Conservation (phyloP, 2,888 invertebrate species). For the Myopa testacea region DNA sequence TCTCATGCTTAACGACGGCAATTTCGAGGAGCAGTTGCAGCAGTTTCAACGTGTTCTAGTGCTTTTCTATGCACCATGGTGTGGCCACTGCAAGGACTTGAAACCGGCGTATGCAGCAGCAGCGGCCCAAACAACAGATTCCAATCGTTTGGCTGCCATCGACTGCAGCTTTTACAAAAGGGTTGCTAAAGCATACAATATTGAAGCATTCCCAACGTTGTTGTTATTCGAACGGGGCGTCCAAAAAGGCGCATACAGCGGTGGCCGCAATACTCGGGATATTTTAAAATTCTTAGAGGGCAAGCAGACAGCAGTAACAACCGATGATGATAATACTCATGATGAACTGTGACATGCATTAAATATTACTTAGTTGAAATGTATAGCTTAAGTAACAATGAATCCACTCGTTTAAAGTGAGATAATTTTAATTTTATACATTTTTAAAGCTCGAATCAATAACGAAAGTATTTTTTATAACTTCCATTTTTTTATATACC, state of each 20-base stretch:
- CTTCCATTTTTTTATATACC: not conserved
- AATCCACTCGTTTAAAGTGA: not conserved
- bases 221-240: conserved; percentile 73
- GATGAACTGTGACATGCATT: conserved; percentile 27
- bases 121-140: conserved; percentile 47
- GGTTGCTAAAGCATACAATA: conserved; percentile 72
- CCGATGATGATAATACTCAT: not conserved
- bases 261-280: conserved; percentile 71
- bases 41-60: conserved; percentile 84
- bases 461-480: conserved; percentile 11
- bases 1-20: conserved; percentile 72
- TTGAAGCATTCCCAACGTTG: conserved; percentile 77
- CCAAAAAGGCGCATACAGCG: conserved; percentile 71
- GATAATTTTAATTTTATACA: not conserved
- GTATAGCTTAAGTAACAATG: not conserved
- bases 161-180: conserved; percentile 76
- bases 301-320: not conserved
- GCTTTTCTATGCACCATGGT: conserved; percentile 91
- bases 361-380: not conserved
- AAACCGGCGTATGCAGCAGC: conserved; percentile 76
- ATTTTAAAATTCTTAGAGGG: conserved; percentile 70
- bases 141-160: conserved; percentile 71
- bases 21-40: conserved; percentile 77
- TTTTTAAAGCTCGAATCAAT: not conserved
- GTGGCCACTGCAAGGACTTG: conserved; percentile 77